phyloP scores from a whole-genome alignment of 2,888 invertebrate genomes.

The Andrena marginata region DNA sequence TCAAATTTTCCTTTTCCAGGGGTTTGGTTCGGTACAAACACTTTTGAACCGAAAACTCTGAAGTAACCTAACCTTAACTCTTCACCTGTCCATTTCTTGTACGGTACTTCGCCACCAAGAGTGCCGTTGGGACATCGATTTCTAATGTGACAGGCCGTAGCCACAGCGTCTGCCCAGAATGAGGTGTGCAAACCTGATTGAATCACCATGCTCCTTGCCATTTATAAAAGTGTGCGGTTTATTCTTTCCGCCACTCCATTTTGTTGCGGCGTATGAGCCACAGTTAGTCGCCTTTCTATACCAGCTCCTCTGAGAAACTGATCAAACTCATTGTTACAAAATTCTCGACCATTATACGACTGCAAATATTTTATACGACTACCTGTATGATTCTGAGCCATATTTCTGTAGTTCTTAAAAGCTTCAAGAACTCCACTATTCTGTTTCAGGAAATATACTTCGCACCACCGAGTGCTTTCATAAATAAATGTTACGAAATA shows the following conservation, averaged over 20 bases:
- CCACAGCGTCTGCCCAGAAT: conserved; percentile 55
- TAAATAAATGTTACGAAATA: conserved; percentile 22
- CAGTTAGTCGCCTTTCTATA: conserved; percentile 2
- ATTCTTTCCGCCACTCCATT: conserved; percentile 76
- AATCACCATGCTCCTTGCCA: conserved; percentile 70
- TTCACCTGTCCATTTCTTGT: conserved; percentile 37
- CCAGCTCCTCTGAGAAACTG: conserved; percentile 1
- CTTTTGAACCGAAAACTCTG: conserved; percentile 3
- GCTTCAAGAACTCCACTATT: not conserved
- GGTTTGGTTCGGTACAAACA: conserved; percentile 2
- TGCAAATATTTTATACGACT: conserved; percentile 2
- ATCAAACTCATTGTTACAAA: conserved; percentile 1
- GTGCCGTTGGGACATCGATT: conserved; percentile 46
- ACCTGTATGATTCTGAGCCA: conserved; percentile 13
- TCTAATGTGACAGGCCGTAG: conserved; percentile 40
- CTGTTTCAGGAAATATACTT: conserved; percentile 5
- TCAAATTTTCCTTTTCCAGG: conserved; percentile 22
- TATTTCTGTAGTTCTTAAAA: conserved; percentile 2
- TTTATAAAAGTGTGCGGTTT: conserved; percentile 72
- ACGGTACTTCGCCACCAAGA: conserved; percentile 39
- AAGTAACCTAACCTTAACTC: not conserved
- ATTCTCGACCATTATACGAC: conserved; percentile 22
- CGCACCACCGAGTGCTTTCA: conserved; percentile 8
- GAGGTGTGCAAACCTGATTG: conserved; percentile 54
- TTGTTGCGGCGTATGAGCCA: conserved; percentile 22